A percentile compares a stretch with the other conserved stretches of the same genome.
Conservation (phyloP, 2,888 invertebrate species). For the Brenthis daphne region DNA sequence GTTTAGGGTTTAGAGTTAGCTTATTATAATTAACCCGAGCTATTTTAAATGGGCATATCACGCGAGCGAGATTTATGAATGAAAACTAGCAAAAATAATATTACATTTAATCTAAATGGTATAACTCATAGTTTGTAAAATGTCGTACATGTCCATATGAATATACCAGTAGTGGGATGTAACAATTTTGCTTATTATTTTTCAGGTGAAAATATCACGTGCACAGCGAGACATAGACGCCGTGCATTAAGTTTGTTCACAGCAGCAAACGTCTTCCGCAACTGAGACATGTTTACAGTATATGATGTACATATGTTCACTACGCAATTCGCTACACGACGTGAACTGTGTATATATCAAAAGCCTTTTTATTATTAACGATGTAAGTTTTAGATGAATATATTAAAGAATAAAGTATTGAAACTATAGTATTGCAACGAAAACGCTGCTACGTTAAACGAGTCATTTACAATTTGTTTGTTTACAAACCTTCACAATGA, state of each 20-base stretch:
- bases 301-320: background rate
- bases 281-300: background rate
- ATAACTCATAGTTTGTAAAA: no score
- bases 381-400: slow-evolving; percentile 18
- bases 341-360: slow-evolving; percentile 3
- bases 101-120: no score
- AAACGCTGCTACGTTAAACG: background rate
- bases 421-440: slow-evolving; percentile 5
- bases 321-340: background rate
- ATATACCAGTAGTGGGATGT: slow-evolving; percentile 1
- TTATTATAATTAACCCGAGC: no score
- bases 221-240: slow-evolving; percentile 97
- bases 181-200: slow-evolving; percentile 36
- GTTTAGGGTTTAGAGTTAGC: no score
- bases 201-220: slow-evolving; percentile 93
- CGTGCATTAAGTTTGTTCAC: slow-evolving; percentile 70
- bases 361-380: background rate
- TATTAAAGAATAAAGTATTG: background rate
- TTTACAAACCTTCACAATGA: background rate
- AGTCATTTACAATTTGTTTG: slow-evolving; percentile 4
- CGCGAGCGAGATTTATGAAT: no score
- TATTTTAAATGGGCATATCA: no score
- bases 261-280: slow-evolving; percentile 9
- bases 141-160: no score
- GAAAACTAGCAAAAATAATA: no score